Base-by-base conservation (phyloP, 2,113 vertebrate genomes). In the Camelus bactrianus region DNA sequence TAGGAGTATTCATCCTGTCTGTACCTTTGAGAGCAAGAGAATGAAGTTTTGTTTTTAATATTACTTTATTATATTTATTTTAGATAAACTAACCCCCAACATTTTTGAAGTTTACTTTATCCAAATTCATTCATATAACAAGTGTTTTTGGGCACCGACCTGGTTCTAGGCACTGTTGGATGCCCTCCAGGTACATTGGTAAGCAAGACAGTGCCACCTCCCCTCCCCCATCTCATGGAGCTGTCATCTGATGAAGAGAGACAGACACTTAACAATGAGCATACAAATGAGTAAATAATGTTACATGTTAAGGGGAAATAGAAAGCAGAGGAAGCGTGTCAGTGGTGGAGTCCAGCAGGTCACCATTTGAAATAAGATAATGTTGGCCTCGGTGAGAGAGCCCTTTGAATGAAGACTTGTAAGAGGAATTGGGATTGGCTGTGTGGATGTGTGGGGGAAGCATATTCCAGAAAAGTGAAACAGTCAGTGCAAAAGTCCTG, bases 41-140 rank as follows among this genome's bases (percentile, higher is more conserved):
- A 75, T 73, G 42, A 62, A 54, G 42, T 65, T 85, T 76, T 56
- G 28, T 65, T 93, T 90, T 93, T 93, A 91, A 60, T 56, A 93
- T 62, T 38, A 38, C 38, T 38, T 4, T 38, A 38, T 38, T 76
- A 17, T 35, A 26, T 80, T 76, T 91, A 56, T 48, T 72, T 81
- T n/a, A 91, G 38, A 28, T 81, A 91, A 42, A 84, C 54, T 65
- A 65, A 65, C n/a, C 24, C 7, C 42, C 26, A 42, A 79, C 46
- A 84, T 16, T 91, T 82, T 83, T 83, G 17, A 70, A 52, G 42
- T 62, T 73, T 62, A 62, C 32, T 93, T 46, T 76, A 65, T 42
- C 32, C 35, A 82, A 8, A 82, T 82, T 30, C 5, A 82, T 54
- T 89, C 30, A 79, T 58, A 50, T 58, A 70, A 50, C 32, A 30